Conservation (phyloP, 1,140 invertebrate species). For the Marisa cornuarietis region DNA sequence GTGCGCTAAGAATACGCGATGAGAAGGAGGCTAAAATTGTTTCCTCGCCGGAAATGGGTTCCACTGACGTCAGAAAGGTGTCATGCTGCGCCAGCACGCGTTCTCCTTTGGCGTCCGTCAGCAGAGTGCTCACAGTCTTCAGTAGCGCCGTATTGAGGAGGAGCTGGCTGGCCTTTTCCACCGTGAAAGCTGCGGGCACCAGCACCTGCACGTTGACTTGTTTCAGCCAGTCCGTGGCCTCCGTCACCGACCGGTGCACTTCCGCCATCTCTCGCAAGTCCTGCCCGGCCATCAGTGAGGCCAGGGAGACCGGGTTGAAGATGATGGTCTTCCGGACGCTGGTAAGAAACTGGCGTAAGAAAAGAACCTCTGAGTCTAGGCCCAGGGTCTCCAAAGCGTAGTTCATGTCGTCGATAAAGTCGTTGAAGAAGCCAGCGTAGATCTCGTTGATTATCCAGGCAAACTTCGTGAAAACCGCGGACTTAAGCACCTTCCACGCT, state of each 20-base stretch:
- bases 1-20: not conserved
- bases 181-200: constrained; percentile 25
- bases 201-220: constrained; percentile 33
- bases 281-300: constrained; percentile 29
- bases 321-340: constrained; percentile 25
- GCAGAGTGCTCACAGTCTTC: not conserved
- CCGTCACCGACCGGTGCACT: constrained; percentile 19
- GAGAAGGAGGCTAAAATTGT: not conserved
- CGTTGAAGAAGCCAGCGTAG: constrained; percentile 36
- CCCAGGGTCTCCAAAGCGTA: constrained; percentile 28
- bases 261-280: constrained; percentile 7
- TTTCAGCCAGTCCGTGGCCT: constrained; percentile 32
- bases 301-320: constrained; percentile 33
- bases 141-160: constrained; percentile 7
- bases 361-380: constrained; percentile 32
- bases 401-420: constrained; percentile 34
- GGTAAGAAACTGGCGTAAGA: constrained; percentile 26
- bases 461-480: constrained; percentile 38
- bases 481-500: constrained; percentile 30
- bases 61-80: not conserved
- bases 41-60: not conserved
- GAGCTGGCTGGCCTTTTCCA: constrained; percentile 18
- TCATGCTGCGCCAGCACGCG: constrained; percentile 18
- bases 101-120: not conserved
- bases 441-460: constrained; percentile 38